Percentiles rank a stretch among this genome's conserved stretches.
Conservation (phyloP, 2,113 vertebrate species). For the Cyprinodon tularosa region DNA sequence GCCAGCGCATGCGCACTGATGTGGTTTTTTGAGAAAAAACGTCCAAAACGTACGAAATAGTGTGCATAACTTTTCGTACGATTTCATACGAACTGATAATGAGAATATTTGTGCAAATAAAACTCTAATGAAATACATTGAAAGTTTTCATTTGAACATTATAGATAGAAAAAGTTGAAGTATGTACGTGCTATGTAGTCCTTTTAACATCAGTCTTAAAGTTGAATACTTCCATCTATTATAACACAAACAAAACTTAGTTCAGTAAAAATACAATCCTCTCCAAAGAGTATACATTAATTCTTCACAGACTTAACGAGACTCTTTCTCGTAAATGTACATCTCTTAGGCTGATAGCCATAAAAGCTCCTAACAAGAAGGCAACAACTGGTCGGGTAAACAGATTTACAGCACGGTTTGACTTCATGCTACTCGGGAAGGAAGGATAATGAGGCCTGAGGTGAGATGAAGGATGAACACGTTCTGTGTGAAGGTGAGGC, state of each 20-base stretch:
- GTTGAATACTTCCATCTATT: not conserved
- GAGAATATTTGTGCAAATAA: too few species aligned
- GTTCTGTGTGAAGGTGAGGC: not conserved
- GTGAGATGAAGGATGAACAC: slow-evolving; percentile 21
- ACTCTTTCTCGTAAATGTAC: not conserved
- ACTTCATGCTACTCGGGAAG: slow-evolving; percentile 20
- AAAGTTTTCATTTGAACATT: not conserved
- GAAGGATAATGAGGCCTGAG: slow-evolving; percentile 38
- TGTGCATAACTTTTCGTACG: too few species aligned
- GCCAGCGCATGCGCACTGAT: too few species aligned
- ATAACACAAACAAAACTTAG: not conserved
- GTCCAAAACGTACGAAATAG: too few species aligned
- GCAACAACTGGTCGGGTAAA: not conserved
- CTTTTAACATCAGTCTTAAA: not conserved
- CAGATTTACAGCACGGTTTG: not conserved
- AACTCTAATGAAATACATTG: not conserved
- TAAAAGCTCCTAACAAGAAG: slow-evolving; percentile 11
- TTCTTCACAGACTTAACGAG: not conserved
- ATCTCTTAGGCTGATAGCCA: not conserved
- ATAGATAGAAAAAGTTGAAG: not conserved
- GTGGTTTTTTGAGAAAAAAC: too few species aligned
- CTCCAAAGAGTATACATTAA: not conserved
- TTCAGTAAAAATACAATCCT: not conserved
- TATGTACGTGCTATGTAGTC: too few species aligned
- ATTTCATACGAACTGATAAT: too few species aligned